A percentile compares a stretch with the other conserved stretches of the same genome.
phyloP scores from a whole-genome alignment of 2,113 vertebrate species.

The Scartelaos histophorus region DNA sequence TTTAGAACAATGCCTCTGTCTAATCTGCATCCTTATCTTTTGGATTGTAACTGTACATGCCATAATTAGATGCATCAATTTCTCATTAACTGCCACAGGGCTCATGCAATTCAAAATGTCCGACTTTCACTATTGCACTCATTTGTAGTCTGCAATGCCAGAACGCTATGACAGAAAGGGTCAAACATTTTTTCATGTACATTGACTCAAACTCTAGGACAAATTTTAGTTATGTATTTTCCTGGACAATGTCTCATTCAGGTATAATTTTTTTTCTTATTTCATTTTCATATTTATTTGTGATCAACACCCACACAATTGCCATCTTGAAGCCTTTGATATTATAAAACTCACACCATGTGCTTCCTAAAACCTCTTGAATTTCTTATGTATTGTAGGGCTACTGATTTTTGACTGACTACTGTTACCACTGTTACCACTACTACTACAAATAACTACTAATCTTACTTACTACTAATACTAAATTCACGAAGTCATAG shows the following conservation, averaged over 20 bases:
- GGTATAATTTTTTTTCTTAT: background rate
- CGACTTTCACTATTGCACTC: slow-evolving; percentile 33
- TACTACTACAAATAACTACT: background rate
- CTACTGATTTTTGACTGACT: background rate
- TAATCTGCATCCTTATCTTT: background rate
- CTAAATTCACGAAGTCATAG: slow-evolving; percentile 25
- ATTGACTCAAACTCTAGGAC: background rate
- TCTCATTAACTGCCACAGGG: slow-evolving; percentile 13
- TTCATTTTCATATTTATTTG: slow-evolving; percentile 23
- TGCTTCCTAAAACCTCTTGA: background rate
- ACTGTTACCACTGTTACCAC: background rate
- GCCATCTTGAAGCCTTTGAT: background rate
- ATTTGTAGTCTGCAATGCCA: slow-evolving; percentile 3
- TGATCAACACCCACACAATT: slow-evolving; percentile 27
- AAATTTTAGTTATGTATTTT: background rate
- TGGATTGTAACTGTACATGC: background rate
- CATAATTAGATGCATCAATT: background rate
- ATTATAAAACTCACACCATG: background rate
- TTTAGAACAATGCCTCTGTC: slow-evolving; percentile 7
- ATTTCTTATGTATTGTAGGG: background rate
- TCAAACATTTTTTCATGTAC: background rate
- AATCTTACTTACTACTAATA: background rate
- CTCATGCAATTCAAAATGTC: slow-evolving; percentile 44
- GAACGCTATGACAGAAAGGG: background rate
- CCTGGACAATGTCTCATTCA: background rate